These are phyloP conservation scores for Barypeithes pellucidus DNA, from an alignment of 2,888 invertebrate species.

Conservation along the genomic window DNA sequence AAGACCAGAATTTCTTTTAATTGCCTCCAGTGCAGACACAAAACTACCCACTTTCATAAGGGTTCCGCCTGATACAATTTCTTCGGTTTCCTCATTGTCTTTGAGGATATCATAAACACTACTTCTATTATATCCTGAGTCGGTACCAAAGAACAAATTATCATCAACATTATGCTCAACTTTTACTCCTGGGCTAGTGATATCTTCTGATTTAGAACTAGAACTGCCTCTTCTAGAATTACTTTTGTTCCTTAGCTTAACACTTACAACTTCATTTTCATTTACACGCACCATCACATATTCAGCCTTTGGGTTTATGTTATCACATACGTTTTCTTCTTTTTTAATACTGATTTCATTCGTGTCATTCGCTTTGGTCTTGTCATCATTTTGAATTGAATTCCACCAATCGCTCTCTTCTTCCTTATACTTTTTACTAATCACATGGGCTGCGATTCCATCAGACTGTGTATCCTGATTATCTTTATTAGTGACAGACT, in stretches of 20 bases:
- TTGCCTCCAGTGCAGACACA: constrained; percentile 57
- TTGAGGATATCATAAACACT: constrained; percentile 48
- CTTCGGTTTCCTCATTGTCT: constrained; percentile 29
- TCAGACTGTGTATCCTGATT: not conserved
- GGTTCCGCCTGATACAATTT: constrained; percentile 50
- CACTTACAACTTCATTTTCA: constrained; percentile 35
- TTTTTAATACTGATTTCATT: constrained; percentile 29
- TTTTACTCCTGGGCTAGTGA: constrained; percentile 6
- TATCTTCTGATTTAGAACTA: constrained; percentile 8
- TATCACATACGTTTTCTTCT: constrained; percentile 49
- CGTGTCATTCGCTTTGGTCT: constrained; percentile 62
- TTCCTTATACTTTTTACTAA: constrained; percentile 42
- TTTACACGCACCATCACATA: constrained; percentile 35
- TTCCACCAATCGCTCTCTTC: constrained; percentile 52
- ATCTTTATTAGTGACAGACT: not conserved
- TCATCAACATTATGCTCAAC: not conserved
- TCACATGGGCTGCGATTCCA: constrained; percentile 27
- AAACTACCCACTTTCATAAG: constrained; percentile 60
- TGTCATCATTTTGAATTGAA: constrained; percentile 55
- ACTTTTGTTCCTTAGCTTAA: constrained; percentile 49
- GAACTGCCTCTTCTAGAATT: constrained; percentile 17
- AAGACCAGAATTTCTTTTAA: constrained; percentile 58
- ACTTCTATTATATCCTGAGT: constrained; percentile 29
- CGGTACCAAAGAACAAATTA: constrained; percentile 36
- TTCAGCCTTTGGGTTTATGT: constrained; percentile 52